Evolutionary conservation across 2,888 invertebrate genomes (phyloP), one percentile per base, ranked within the genome.

Genomic region (Tryphoninae sp.): DNA sequence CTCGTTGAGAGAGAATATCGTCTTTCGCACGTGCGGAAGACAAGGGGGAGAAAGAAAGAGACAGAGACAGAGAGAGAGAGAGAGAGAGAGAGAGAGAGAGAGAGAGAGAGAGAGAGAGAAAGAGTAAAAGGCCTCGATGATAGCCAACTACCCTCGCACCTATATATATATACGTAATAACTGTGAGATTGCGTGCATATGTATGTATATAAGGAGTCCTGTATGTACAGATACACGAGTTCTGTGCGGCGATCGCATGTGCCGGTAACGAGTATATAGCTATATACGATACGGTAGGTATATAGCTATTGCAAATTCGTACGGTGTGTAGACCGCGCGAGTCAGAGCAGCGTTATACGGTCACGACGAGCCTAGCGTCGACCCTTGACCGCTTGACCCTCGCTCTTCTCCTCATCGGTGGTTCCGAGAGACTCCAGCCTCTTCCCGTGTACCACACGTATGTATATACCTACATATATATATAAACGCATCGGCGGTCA

Each of bases 301-400:
- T 73, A 61, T 73, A 69, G 51, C 68, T 72, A 77, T 73, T 51
- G 76, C 68, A 58, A 79, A 76, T 82, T 79, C 76, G 33, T 64
- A 59, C 49, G 45, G 68, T 68, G 79, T 74, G 74, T 62, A 65
- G 64, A 71, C 19, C 74, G 59, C 53, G 49, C 67, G 75, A 72
- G 69, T n/a, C 71, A 75, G 79, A 82, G 79, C 76, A 73, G 33
- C 75, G 11, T 55, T 62, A 42, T 76, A 51, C 73, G 79, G 82
- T 82, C 82, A 82, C 82, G 82, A 79, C 73, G 82, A 79, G 82
- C 62, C 82, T 77, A 82, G 58, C 58, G 73, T 73, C 82, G 82
- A 82, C 82, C 82, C 82, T 77, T 82, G 82, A 82, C 79, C 82
- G 73, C 68, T 79, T 77, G 82, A 82, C 72, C 82, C 76, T 79